Base-by-base conservation (phyloP, 2,888 invertebrate species). In the Melanostoma scalare region DNA sequence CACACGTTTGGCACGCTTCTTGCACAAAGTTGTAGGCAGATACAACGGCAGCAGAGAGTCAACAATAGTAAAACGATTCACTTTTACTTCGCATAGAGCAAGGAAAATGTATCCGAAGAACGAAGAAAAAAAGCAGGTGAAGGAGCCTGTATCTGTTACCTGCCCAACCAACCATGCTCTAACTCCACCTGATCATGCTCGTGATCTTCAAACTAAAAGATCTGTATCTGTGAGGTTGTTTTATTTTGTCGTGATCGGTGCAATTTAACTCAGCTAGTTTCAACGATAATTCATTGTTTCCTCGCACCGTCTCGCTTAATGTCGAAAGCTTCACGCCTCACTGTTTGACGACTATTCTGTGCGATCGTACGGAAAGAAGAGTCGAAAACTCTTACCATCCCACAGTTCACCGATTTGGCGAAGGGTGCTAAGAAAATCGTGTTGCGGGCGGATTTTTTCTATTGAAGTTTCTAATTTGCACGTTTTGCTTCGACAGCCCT, bases 1-100 rank as follows among this genome's bases (percentile, higher is more conserved):
- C 79, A 84, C 84, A 84, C 84, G 69, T 71, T 63, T 79, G 84
- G 84, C 84, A 84, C 84, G 84, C 84, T 84, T 79, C 78, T 79
- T 84, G 79, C 79, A 75, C 79, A 79, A 61, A 75, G 50, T 74
- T 31, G 33, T 40, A 56, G 35, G 35, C 53, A 60, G 65, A 73
- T 35, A 69, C 50, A 56, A 58, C 40, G 61, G 53, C 52, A 10
- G 36, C 31, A 40, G 60, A n/a, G 58, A 31, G 50, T 58, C 71
- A 40, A 58, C 68, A 52, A 33, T 52, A 35, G 67, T 56, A 72
- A 58, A 68, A 73, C 72, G 67, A 78, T 81, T 81, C 63, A 63
- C 63, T 63, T 63, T 75, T 79, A 84, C 73, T 50, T 42, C 50
- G n/a, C 6, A 33, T 44, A 56, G n/a, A 31, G 20, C 6, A 42